Percentiles rank a stretch among this genome's conserved stretches.
Evolutionary conservation across 2,888 invertebrate genomes (phyloP).

Genomic region (Perizoma affinitatum): DNA sequence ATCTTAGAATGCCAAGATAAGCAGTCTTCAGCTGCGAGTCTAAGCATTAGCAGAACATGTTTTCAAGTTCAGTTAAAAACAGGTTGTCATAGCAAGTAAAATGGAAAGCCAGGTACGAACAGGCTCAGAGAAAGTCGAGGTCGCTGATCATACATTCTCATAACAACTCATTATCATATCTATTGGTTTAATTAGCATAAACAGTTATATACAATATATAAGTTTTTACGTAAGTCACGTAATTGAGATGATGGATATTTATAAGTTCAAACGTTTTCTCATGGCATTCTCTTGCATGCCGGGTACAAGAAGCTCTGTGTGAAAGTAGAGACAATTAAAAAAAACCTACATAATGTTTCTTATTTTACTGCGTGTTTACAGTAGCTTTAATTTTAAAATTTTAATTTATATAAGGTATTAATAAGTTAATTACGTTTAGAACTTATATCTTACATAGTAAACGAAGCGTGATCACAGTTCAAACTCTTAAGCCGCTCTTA

Average conservation of each 20-base stretch:
- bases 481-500: constrained; percentile 34
- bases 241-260: background rate
- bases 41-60: background rate
- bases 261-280: too few relatives aligned
- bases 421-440: background rate
- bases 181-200: constrained; percentile 7
- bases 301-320: too few relatives aligned
- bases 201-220: background rate
- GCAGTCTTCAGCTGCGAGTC: too few relatives aligned
- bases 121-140: constrained; percentile 43
- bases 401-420: too few relatives aligned
- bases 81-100: constrained; percentile 22
- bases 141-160: constrained; percentile 34
- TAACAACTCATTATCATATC: constrained; percentile 18
- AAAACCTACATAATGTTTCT: too few relatives aligned
- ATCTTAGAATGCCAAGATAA: too few relatives aligned
- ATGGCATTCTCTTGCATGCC: too few relatives aligned
- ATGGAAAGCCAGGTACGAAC: constrained; percentile 32
- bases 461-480: constrained; percentile 17
- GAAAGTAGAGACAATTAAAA: too few relatives aligned
- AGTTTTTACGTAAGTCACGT: constrained; percentile 1
- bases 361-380: too few relatives aligned
- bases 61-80: constrained; percentile 16
- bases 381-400: too few relatives aligned
- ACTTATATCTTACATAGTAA: background rate